Evolutionary conservation across 2,113 vertebrate species (phyloP), one percentile per base, ranked within the genome.

Genomic region (Cyanistes caeruleus): DNA sequence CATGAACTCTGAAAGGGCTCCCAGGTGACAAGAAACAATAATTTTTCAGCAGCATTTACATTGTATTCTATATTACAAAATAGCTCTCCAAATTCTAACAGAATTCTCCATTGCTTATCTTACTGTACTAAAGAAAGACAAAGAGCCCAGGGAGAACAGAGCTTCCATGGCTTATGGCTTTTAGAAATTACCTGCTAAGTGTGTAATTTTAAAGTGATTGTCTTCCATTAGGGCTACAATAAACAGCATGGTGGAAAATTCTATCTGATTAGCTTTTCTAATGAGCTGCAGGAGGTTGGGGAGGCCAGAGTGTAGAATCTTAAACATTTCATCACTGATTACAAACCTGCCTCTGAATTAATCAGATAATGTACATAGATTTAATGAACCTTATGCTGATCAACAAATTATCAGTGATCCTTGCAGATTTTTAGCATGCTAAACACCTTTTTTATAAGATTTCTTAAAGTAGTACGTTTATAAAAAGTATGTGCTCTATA

Each of bases 241-340:
- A 96, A 96, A 97, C 96, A 97, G 93, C 92, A 94, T 86, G 83
- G 95, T 95, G 80, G 95, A 95, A 96, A 96, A 95, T 89, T 93
- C 92, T 94, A 93, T 94, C 88, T 95, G 93, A 97, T 96, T 96
- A 96, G 88, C 73, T 96, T 95, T 95, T 90, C 86, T 96, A 97
- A 97, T 96, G 90, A 96, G 92, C 92, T 96, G 92, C 92, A 95
- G 93, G 96, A 96, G 96, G 90, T 43, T 92, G 90, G 75, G 73
- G 83, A 94, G 76, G 83, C 83, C 80, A 92, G 49, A 94, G 56
- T 81, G 76, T 84, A 96, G 92, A 95, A 93, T 87, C 92, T 93
- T 96, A 96, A 95, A 93, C 88, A 90, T 97, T 96, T 96, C 79
- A 82, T 92, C 83, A 73, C 85, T 96, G 96, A 96, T 95, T 97